These are phyloP conservation scores for Threskiornis aethiopicus DNA, from an alignment of 2,797 vertebrate species.

Conservation along the genomic window DNA sequence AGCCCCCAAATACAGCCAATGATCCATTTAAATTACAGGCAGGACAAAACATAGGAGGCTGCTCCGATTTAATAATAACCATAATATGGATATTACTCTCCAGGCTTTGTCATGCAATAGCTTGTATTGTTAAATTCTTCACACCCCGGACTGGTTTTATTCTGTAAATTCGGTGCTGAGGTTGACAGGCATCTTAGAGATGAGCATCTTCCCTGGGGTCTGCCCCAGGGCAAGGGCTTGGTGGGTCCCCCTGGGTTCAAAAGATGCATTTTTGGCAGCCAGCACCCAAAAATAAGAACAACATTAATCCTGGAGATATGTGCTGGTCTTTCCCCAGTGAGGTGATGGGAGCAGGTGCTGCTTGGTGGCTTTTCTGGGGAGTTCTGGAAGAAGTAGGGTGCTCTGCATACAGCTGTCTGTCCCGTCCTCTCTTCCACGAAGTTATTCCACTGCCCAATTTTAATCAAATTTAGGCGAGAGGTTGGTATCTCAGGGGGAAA, in stretches of 20 bases:
- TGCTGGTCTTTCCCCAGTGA: background rate
- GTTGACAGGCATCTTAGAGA: background rate
- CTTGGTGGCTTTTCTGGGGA: background rate
- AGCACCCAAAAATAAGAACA: background rate
- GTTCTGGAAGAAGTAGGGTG: background rate
- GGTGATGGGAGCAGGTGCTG: background rate
- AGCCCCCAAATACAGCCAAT: background rate
- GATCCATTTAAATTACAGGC: background rate
- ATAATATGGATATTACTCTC: background rate
- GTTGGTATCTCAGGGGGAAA: background rate
- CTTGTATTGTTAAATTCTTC: slow-evolving; percentile 33
- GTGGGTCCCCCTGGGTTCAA: accelerated
- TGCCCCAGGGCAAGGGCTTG: accelerated
- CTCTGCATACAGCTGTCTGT: background rate
- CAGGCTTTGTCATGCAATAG: background rate
- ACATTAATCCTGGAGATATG: background rate
- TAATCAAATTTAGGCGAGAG: too few species aligned
- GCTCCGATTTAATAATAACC: background rate
- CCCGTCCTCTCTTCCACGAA: accelerated
- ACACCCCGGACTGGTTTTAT: background rate
- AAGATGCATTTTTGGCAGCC: accelerated
- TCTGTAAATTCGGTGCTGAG: background rate
- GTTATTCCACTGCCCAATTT: background rate
- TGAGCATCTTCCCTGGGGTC: background rate
- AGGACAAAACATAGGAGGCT: background rate